Evolutionary conservation across 2,888 invertebrate species (phyloP).

Genomic region (Drosophila picticornis): DNA sequence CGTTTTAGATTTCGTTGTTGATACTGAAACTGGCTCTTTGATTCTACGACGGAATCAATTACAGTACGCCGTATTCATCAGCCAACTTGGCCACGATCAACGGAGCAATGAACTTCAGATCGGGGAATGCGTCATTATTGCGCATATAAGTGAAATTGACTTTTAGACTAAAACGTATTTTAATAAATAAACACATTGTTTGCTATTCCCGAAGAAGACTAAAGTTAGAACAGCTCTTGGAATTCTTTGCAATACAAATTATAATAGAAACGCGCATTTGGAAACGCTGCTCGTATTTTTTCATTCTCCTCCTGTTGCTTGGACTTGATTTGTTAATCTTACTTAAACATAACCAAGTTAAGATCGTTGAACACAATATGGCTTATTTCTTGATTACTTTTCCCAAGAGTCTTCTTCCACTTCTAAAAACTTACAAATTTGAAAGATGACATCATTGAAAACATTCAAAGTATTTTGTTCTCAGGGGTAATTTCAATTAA

Average conservation of each 20-base stretch:
- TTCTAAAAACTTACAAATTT: neutral
- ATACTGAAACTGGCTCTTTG: neutral
- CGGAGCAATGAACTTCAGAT: slow-evolving; percentile 39
- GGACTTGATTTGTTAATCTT: too few species aligned
- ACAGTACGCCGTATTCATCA: slow-evolving; percentile 12
- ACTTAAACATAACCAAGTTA: too few species aligned
- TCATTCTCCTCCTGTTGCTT: too few species aligned
- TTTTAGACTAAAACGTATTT: neutral
- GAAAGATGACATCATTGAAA: neutral
- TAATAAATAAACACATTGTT: neutral
- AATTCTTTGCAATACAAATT: neutral
- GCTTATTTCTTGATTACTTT: neutral
- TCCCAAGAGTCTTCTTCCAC: neutral
- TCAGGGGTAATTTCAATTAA: neutral
- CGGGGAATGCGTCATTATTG: neutral
- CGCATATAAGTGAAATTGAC: neutral
- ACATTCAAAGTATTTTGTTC: neutral
- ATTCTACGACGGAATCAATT: slow-evolving; percentile 12
- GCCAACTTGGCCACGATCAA: slow-evolving; percentile 7
- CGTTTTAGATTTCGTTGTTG: slow-evolving; percentile 6
- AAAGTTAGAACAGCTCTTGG: neutral
- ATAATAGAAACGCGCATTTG: neutral
- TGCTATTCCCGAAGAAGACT: neutral
- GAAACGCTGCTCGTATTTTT: neutral
- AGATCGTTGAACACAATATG: too few species aligned